These are phyloP conservation scores for Oncorhynchus mykiss DNA, from an alignment of 2,113 vertebrate species.

Conservation along the genomic window DNA sequence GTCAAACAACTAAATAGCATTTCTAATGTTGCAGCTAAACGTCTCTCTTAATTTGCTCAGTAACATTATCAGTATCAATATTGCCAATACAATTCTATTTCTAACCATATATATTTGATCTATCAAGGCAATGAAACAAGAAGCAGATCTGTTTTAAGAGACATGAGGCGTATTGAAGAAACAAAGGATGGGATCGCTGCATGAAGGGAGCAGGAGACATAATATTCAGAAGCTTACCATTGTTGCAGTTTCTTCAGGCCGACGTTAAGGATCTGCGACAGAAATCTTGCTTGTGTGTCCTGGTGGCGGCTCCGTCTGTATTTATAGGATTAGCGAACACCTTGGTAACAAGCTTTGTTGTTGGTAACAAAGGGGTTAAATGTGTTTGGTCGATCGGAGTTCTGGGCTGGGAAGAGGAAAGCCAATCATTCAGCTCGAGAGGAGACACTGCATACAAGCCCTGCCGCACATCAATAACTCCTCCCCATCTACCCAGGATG, in stretches of 20 bases:
- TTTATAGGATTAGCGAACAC: conserved; percentile 32
- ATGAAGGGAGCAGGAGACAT: neutral
- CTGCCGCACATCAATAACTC: conserved; percentile 26
- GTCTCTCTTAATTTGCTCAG: neutral
- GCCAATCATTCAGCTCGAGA: conserved; percentile 21
- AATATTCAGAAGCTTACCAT: conserved; percentile 47
- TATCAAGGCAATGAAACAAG: neutral
- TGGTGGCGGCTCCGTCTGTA: conserved; percentile 12
- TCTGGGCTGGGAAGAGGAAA: conserved; percentile 8
- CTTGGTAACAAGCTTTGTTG: conserved; percentile 47
- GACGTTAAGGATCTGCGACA: conserved; percentile 18
- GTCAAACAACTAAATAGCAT: neutral
- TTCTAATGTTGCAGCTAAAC: neutral
- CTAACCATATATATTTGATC: neutral
- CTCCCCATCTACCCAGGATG: conserved; percentile 2
- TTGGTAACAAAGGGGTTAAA: conserved; percentile 43
- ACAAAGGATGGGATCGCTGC: neutral
- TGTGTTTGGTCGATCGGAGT: conserved; percentile 2
- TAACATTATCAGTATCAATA: neutral
- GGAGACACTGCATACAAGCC: conserved; percentile 30
- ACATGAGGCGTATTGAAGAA: neutral
- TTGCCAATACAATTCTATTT: neutral
- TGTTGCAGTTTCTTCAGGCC: conserved; percentile 20
- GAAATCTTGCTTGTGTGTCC: conserved; percentile 31
- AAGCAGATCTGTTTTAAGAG: neutral